These are phyloP conservation scores for Dryobates pubescens DNA, from an alignment of 2,797 vertebrate genomes.

Conservation along the genomic window DNA sequence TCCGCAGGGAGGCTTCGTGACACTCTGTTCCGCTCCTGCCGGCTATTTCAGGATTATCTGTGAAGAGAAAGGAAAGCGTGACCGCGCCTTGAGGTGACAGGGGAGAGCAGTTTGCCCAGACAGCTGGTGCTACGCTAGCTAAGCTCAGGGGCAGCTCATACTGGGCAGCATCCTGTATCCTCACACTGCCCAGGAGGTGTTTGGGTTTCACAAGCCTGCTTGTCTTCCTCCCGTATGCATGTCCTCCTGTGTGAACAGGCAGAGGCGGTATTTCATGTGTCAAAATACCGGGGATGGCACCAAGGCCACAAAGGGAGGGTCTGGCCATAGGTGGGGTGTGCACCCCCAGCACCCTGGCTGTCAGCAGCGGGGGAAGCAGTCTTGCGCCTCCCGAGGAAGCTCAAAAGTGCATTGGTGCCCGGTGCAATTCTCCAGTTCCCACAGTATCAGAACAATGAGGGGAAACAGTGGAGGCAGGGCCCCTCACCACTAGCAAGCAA, in stretches of 20 bases:
- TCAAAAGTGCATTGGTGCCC: background rate
- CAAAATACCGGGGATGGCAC: background rate
- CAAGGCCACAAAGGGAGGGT: background rate
- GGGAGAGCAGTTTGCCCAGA: background rate
- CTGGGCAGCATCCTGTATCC: accelerated
- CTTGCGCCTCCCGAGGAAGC: background rate
- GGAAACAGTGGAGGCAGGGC: background rate
- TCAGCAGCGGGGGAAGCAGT: background rate
- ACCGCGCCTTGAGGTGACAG: background rate
- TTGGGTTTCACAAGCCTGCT: background rate
- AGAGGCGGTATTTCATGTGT: background rate
- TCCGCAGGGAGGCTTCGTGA: constrained; percentile 88
- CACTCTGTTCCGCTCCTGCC: constrained; percentile 87
- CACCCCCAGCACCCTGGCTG: accelerated
- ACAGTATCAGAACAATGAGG: background rate
- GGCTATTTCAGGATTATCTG: constrained; percentile 99
- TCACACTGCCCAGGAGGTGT: background rate
- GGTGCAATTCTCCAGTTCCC: background rate
- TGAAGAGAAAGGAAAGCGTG: constrained; percentile 72
- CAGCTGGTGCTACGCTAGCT: accelerated
- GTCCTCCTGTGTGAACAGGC: accelerated
- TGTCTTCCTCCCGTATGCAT: accelerated
- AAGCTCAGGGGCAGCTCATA: background rate
- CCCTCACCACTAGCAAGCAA: background rate
- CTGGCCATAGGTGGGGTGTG: accelerated